Base-by-base conservation (phyloP, 2,888 invertebrate species). In the Acrobasis suavella region DNA sequence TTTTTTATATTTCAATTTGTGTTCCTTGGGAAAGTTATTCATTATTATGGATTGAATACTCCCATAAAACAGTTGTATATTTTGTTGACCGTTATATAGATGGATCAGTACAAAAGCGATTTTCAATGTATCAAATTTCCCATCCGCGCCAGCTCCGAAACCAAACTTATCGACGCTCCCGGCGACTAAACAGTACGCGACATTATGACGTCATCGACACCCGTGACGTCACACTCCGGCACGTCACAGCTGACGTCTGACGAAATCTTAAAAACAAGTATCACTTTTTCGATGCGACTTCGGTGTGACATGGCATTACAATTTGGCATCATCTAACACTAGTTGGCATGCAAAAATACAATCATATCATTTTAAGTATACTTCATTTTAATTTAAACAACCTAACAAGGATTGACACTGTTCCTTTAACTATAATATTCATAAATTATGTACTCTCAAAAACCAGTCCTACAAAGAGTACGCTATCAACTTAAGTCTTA, bases 211-310 rank as follows among this genome's bases (percentile, higher is more conserved):
- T 56, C 56, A 56, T 12, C 55, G 56, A 17, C 42, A 10, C 56
- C 42, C 42, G 56, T 56, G 56, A 56, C 56, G 56, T 56, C 42
- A 56, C 42, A 12, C 12, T 15, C 50, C 50, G 59, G n/a, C 22
- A 15, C 16, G 59, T 50, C 54, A 54, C 22, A n/a, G 54, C 32
- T 52, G 52, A 52, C 60, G 46, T 32, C 37, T 51, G 54, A 56
- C 39, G 56, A 32, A 62, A 62, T 50, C 55, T 56, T 78, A 79
- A 79, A 81, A 79, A 81, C 81, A 69, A 83, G 80, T 83, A 83
- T 83, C 83, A 83, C 83, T 80, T 81, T 77, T 76, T 70, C 73
- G 67, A 68, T 64, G 67, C 64, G 65, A 72, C 68, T 65, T 64
- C 51, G 55, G 62, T 60, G 68, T 68, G 64, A 63, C 66, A 67